Evolutionary conservation across 2,888 invertebrate species (phyloP).

Genomic region (Lordiphosa andalusiaca): DNA sequence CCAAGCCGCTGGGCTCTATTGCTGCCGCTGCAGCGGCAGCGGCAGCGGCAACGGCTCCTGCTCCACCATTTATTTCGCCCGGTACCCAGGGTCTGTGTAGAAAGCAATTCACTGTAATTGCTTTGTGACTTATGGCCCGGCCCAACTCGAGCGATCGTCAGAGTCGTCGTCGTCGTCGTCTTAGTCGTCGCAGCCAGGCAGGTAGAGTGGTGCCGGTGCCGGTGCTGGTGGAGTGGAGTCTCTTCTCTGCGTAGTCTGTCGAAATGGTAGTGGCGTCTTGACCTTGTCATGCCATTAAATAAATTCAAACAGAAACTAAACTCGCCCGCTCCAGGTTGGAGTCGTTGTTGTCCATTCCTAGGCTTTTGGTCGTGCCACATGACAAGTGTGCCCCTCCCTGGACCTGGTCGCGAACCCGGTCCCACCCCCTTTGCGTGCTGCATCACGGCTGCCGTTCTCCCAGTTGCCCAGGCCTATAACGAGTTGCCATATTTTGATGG

Average conservation of each 20-base stretch:
- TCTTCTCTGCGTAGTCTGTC: constrained; percentile 30
- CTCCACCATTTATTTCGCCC: constrained; percentile 50
- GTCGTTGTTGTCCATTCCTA: constrained; percentile 26
- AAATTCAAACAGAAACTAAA: constrained; percentile 70
- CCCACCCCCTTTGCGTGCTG: constrained; percentile 34
- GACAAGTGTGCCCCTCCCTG: constrained; percentile 60
- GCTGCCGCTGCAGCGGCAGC: constrained; percentile 30
- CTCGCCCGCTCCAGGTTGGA: constrained; percentile 33
- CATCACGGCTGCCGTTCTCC: constrained; percentile 27
- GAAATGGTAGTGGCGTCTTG: constrained; percentile 65
- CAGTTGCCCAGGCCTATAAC: constrained; percentile 24
- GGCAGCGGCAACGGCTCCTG: constrained; percentile 41
- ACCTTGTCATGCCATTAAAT: constrained; percentile 76
- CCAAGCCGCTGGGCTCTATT: constrained; percentile 58
- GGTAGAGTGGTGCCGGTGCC: constrained; percentile 40
- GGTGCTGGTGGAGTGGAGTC: neutral
- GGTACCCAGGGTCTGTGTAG: constrained; percentile 49
- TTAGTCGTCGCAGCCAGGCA: too few relatives aligned
- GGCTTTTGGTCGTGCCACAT: constrained; percentile 47
- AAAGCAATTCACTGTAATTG: constrained; percentile 76
- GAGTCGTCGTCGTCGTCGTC: constrained; percentile 41
- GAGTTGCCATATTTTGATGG: constrained; percentile 65
- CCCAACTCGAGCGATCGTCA: constrained; percentile 62
- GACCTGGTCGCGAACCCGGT: constrained; percentile 8
- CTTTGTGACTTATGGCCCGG: constrained; percentile 77